phyloP scores from a whole-genome alignment of 2,113 vertebrate genomes.

The Phalacrocorax aristotelis region DNA sequence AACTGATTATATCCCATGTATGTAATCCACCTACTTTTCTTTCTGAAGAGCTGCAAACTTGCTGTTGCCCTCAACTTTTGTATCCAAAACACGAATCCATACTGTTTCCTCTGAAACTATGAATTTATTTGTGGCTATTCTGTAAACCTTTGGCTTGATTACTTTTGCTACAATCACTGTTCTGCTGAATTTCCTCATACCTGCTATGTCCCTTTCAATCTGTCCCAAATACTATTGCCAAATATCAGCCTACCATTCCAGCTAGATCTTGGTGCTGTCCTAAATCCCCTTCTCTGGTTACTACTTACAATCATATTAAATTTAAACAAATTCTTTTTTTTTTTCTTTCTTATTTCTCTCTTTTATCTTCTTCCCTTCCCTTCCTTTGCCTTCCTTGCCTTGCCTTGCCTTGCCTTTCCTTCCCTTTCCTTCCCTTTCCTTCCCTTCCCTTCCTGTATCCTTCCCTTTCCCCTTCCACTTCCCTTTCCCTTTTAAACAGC shows the following conservation, averaged over 20 bases:
- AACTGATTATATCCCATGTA: neutral
- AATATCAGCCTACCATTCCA: neutral
- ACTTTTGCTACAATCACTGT: neutral
- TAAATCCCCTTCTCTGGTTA: neutral
- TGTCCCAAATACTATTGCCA: neutral
- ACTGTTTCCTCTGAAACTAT: neutral
- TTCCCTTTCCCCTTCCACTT: neutral
- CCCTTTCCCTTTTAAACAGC: neutral
- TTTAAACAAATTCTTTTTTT: neutral
- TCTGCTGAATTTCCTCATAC: neutral
- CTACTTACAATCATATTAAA: neutral
- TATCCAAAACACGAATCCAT: neutral
- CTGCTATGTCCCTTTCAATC: neutral
- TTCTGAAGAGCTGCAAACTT: neutral
- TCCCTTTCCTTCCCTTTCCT: no score
- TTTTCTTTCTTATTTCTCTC: neutral
- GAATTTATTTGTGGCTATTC: neutral
- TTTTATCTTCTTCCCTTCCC: rapidly evolving
- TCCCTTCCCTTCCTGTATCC: no score
- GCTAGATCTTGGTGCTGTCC: neutral
- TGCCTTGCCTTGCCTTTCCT: no score
- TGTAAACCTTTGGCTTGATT: neutral
- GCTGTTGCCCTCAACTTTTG: neutral
- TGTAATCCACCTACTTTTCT: neutral
- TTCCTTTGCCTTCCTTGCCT: rapidly evolving